These are phyloP conservation scores for Mermis nigrescens DNA, from an alignment of 2,888 invertebrate species.

Conservation along the genomic window DNA sequence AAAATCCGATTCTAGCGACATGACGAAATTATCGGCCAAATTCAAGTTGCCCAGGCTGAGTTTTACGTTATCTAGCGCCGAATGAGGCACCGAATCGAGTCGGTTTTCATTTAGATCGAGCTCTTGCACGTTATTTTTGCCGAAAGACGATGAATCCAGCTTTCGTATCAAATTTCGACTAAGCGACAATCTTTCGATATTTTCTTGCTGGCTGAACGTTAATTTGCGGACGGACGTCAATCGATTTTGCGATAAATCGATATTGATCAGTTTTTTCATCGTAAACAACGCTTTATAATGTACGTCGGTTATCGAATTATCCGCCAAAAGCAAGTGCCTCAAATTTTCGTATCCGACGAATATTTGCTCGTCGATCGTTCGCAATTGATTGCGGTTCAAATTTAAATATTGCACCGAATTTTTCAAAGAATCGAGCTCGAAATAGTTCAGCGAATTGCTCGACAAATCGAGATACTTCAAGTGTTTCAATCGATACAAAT, in stretches of 20 bases:
- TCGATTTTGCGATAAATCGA: not conserved
- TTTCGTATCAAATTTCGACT: conserved; percentile 22
- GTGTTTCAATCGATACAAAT: not conserved
- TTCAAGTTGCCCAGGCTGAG: conserved; percentile 13
- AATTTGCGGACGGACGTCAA: not conserved
- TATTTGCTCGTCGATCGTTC: conserved; percentile 25
- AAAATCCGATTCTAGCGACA: conserved; percentile 16
- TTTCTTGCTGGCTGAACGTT: not conserved
- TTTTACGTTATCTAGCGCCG: conserved; percentile 18
- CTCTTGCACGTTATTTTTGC: conserved; percentile 5
- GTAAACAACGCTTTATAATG: not conserved
- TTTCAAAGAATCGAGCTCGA: not conserved
- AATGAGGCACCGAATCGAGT: not conserved
- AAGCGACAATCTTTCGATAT: conserved; percentile 12
- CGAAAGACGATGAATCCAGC: conserved; percentile 24
- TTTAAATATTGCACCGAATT: not conserved
- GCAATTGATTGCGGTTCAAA: not conserved
- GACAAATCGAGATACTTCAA: conserved; percentile 20
- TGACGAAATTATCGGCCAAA: conserved; percentile 14
- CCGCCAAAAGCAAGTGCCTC: conserved; percentile 43
- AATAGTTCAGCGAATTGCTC: not conserved
- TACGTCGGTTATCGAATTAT: conserved; percentile 28
- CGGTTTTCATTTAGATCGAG: conserved; percentile 12
- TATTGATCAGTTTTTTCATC: not conserved
- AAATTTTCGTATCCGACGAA: conserved; percentile 49